Evolutionary conservation across 92 coral and sea anemone species (phyloP).

Genomic region (Isaurus tuberculatus): DNA sequence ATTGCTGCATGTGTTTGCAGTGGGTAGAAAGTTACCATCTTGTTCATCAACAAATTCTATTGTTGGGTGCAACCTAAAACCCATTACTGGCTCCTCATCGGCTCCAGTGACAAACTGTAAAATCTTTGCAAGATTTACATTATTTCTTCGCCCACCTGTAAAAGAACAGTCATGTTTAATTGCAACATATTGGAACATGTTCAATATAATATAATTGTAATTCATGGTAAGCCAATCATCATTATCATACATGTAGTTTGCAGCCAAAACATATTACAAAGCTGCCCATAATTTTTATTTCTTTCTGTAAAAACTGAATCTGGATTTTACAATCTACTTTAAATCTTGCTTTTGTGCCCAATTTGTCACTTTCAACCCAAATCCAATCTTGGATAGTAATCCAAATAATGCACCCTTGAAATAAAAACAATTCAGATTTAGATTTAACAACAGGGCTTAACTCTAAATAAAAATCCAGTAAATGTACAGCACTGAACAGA

Average conservation of each 20-base stretch:
- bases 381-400: too few relatives aligned
- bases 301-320: too few relatives aligned
- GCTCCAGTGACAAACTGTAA: constrained; percentile 61
- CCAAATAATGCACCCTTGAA: too few relatives aligned
- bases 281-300: too few relatives aligned
- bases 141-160: constrained; percentile 65
- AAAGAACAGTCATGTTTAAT: not conserved
- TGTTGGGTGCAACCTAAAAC: constrained; percentile 51
- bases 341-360: too few relatives aligned
- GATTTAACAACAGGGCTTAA: too few relatives aligned
- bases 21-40: constrained; percentile 50
- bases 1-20: constrained; percentile 65
- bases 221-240: too few relatives aligned
- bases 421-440: too few relatives aligned
- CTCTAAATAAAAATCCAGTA: not conserved
- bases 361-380: too few relatives aligned
- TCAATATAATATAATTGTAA: not conserved
- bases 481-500: not conserved
- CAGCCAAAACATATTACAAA: too few relatives aligned
- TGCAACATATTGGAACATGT: not conserved
- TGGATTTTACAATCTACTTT: too few relatives aligned
- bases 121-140: constrained; percentile 53
- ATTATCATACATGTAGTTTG: too few relatives aligned
- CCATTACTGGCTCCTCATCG: constrained; percentile 62
- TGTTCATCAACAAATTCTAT: constrained; percentile 39